phyloP scores from a whole-genome alignment of 1,140 invertebrate species.

The Drosophila subobscura region DNA sequence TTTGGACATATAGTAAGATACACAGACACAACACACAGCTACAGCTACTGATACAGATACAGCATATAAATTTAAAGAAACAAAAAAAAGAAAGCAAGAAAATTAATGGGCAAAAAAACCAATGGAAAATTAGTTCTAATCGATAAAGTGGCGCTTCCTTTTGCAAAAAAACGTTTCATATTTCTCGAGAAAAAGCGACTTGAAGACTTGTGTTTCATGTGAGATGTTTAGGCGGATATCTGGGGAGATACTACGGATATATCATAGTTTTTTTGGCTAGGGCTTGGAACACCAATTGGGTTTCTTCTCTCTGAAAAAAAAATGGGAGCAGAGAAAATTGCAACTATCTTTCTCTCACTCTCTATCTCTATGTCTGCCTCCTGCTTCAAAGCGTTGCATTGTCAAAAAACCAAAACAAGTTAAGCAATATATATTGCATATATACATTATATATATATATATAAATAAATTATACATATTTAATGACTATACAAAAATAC shows the following conservation, averaged over 20 bases:
- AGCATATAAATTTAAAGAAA: conserved; percentile 39
- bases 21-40: conserved; percentile 49
- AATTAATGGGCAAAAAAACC: conserved; percentile 14
- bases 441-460: conserved; percentile 58
- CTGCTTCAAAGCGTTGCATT: conserved; percentile 78
- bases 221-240: neutral
- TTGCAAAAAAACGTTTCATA: conserved; percentile 72
- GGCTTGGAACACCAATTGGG: neutral
- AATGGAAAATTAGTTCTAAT: conserved; percentile 55
- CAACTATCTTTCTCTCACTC: conserved; percentile 43
- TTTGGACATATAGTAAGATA: conserved; percentile 66
- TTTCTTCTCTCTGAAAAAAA: conserved; percentile 20
- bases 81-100: conserved; percentile 22
- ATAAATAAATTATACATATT: conserved; percentile 68
- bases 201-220: conserved; percentile 53
- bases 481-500: conserved; percentile 66
- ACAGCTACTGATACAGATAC: neutral
- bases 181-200: conserved; percentile 58
- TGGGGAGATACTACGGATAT: neutral
- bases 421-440: conserved; percentile 74
- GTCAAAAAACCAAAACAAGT: conserved; percentile 52
- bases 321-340: neutral
- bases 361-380: conserved; percentile 60
- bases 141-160: conserved; percentile 74
- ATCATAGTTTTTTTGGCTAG: too few relatives aligned